These are phyloP conservation scores for Oplegnathus fasciatus DNA, from an alignment of 2,113 vertebrate species.

Conservation along the genomic window DNA sequence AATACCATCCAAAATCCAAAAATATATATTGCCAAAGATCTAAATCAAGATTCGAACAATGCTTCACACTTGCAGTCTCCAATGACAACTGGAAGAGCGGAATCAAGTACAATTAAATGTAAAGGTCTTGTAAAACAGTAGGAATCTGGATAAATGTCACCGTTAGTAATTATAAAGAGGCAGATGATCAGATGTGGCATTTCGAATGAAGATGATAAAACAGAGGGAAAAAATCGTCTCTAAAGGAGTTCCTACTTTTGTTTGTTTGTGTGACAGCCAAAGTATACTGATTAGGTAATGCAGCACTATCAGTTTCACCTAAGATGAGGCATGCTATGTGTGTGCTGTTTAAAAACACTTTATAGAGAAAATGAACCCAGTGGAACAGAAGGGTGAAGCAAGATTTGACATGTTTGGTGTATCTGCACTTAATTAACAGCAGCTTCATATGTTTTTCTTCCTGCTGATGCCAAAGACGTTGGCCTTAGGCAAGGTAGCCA, in stretches of 20 bases:
- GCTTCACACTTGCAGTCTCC: background rate
- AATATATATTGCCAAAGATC: background rate
- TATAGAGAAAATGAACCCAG: background rate
- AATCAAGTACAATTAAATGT: constrained; percentile 55
- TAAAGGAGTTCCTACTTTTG: constrained; percentile 8
- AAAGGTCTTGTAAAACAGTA: constrained; percentile 70
- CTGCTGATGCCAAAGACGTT: constrained; percentile 49
- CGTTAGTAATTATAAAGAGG: constrained; percentile 58
- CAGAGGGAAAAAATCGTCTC: background rate
- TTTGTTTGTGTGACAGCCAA: constrained; percentile 46
- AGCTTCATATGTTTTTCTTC: constrained; percentile 48
- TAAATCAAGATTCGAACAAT: background rate
- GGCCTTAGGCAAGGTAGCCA: constrained; percentile 47
- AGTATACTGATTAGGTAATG: constrained; percentile 32
- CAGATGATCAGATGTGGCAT: constrained; percentile 65
- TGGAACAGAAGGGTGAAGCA: constrained; percentile 3
- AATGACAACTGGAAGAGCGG: constrained; percentile 19
- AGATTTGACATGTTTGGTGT: constrained; percentile 31
- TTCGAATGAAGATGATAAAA: constrained; percentile 52
- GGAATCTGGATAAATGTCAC: constrained; percentile 69
- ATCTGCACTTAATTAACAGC: constrained; percentile 55
- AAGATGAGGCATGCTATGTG: background rate
- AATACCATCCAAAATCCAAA: background rate
- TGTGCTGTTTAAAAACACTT: constrained; percentile 1
- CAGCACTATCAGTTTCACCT: background rate